Evolutionary conservation across 2,113 vertebrate genomes (phyloP).

Genomic region (Bostrychus sinensis): DNA sequence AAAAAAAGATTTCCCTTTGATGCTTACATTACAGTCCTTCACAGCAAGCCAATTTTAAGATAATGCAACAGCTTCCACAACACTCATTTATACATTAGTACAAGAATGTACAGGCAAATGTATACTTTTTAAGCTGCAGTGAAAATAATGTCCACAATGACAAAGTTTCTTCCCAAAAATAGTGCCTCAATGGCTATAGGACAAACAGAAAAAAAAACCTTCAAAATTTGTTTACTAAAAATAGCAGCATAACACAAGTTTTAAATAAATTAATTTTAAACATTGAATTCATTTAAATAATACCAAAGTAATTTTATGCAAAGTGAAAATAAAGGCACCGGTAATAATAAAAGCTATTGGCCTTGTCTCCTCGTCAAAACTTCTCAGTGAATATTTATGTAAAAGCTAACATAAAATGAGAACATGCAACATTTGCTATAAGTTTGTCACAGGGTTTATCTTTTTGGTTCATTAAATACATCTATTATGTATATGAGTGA

Average conservation of each 20-base stretch:
- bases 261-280: slow-evolving; percentile 52
- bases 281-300: slow-evolving; percentile 17
- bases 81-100: slow-evolving; percentile 48
- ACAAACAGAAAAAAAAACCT: slow-evolving; percentile 19
- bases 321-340: slow-evolving; percentile 72
- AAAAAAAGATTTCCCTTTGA: slow-evolving; percentile 52
- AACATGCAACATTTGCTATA: slow-evolving; percentile 43
- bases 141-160: slow-evolving; percentile 10
- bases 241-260: slow-evolving; percentile 58
- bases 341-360: slow-evolving; percentile 58
- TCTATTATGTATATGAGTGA: slow-evolving; percentile 8
- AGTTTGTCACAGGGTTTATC: slow-evolving; percentile 29
- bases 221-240: slow-evolving; percentile 21
- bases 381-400: slow-evolving; percentile 32
- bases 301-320: slow-evolving; percentile 25
- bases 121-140: slow-evolving; percentile 45
- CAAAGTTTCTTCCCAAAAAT: no score
- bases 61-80: slow-evolving; percentile 42
- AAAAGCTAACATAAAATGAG: slow-evolving; percentile 15
- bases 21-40: slow-evolving; percentile 22
- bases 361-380: slow-evolving; percentile 15
- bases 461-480: slow-evolving; percentile 4
- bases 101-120: slow-evolving; percentile 40
- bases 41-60: slow-evolving; percentile 47
- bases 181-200: background rate